Evolutionary conservation across 2,888 invertebrate genomes (phyloP), one percentile per base, ranked within the genome.

Genomic region (Polietes domitor): DNA sequence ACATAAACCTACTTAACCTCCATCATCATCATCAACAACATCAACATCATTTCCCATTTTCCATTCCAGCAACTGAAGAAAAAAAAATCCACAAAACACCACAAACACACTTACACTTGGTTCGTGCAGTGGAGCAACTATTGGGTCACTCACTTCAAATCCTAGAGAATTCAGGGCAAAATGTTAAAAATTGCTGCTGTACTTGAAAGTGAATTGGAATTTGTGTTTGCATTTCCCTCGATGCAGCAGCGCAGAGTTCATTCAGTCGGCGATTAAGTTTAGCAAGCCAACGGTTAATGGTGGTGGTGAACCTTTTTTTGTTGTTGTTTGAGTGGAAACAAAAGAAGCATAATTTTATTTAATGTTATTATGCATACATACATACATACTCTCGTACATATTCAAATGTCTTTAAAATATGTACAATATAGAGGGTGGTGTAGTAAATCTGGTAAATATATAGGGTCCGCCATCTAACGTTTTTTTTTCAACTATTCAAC

Each of bases 1-100:
- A 68, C 68, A 68, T 43, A 68, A 68, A 68, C 68, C 68, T 68
- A 68, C 68, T 68, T 68, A 68, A 68, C 68, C 68, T 68, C 68
- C 41, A 68, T 68, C 68, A 5, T 41, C 65, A 37, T n/a, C 32
- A 12, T 6, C 63, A n/a, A 7, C 32, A 32, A 32, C 32, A 24
- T 19, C 68, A 41, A 10, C 68, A 43, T 43, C 15, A 43, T 61
- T 61, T 61, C 32, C 28, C 61, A 28, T 28, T 61, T 17, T 17
- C 28, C 61, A 28, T 15, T 61, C 32, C 61, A n/a, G n/a, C n/a
- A n/a, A n/a, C n/a, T n/a, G 61, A n/a, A 58, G 15, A 12, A 58
- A 58, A 61, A 61, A 61, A 24, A 58, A 17, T 3, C 26, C 28
- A 10, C 37, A 37, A 32, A 32, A 28, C 19, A 61, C 28, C 15